Base-by-base conservation (phyloP, 2,797 vertebrate genomes). In the Galagoides demidoff region DNA sequence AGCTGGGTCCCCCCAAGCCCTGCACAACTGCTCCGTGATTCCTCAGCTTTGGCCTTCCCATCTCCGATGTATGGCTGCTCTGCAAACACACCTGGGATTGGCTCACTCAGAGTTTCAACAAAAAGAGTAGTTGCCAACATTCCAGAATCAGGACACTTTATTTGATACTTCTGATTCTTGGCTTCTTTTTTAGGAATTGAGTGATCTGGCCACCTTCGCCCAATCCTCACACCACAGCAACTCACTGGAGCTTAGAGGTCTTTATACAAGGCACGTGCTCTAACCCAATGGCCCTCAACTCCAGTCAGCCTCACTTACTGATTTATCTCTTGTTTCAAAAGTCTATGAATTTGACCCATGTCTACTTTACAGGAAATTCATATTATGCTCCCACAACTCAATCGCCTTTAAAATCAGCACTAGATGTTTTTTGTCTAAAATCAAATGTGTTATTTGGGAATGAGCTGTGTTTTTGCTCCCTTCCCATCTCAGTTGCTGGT, bases 331-430 rank as follows among this genome's bases (percentile, higher is more conserved):
- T 92, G 2, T 14, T 74, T 88, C 81, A 43, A 87, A 81, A 31
- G 7, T 39, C 17, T 23, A 3, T 71, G 61, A 73, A 19, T 90
- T 94, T 88, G 43, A 39, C 37, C 68, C 66, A 19, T 70, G 13
- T 91, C 85, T 77, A 23, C 29, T 94, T 83, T 77, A 83, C 23
- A 95, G 23, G 29, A 90, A 85, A 89, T 64, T 79, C 39, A 71
- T 34, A 84, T 39, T 83, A 49, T 52, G 84, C 55, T 85, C 61
- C 34, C 16, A 64, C 23, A 92, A 55, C 31, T 70, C 79, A 59
- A 2, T 55, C 43, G 57, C 43, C 17, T 78, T 85, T 90, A 82
- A 88, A 66, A 94, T 59, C 29, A 85, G 27, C 64, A 29, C 59
- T 90, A 59, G 23, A 52, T 52, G 22, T 70, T 1, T 86, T 95